Percentiles rank a stretch among this genome's conserved stretches.
Evolutionary conservation across 2,797 vertebrate genomes (phyloP).

Genomic region (Streptopelia turtur): DNA sequence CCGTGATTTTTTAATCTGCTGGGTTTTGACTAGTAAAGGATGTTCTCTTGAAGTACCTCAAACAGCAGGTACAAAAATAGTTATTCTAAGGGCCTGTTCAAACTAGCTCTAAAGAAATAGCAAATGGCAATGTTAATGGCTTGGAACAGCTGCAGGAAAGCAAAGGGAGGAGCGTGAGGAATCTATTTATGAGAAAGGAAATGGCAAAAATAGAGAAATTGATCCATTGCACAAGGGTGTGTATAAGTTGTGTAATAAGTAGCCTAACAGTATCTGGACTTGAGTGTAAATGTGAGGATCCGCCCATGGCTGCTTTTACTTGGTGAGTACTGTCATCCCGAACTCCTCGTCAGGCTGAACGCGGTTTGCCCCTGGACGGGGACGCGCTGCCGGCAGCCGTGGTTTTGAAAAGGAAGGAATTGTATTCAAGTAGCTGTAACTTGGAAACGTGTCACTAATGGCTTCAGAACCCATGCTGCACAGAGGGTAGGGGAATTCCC

Average conservation of each 20-base stretch:
- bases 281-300: not conserved
- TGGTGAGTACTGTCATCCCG: not conserved
- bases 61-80: constrained; percentile 21
- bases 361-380: not conserved
- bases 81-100: not conserved
- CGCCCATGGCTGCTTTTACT: not conserved
- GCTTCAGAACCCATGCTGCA: not conserved
- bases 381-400: not conserved
- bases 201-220: constrained; percentile 55
- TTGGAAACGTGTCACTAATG: not conserved
- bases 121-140: not conserved
- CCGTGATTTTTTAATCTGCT: not conserved
- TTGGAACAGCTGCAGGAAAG: constrained; percentile 49
- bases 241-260: not conserved
- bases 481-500: not conserved
- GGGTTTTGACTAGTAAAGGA: not conserved
- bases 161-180: not conserved
- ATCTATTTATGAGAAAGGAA: constrained; percentile 61
- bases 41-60: not conserved
- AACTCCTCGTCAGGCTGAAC: not conserved
- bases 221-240: constrained; percentile 23
- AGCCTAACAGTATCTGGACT: not conserved
- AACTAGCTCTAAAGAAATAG: not conserved
- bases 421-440: not conserved
- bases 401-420: not conserved